A percentile compares a stretch with the other conserved stretches of the same genome.
Conservation (phyloP, 2,888 invertebrate species). For the Limnephilus lunatus region DNA sequence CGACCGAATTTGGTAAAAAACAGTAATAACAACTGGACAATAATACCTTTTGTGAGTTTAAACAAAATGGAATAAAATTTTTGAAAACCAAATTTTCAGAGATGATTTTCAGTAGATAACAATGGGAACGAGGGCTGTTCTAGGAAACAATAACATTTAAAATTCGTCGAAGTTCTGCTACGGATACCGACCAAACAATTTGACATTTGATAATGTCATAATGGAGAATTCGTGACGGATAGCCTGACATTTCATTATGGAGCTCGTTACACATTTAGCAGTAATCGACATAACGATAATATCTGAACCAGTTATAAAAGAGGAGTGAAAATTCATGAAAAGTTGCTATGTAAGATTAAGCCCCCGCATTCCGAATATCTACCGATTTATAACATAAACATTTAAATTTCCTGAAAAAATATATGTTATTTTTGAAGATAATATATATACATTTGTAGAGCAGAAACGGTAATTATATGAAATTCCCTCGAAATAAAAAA, state of each 20-base stretch:
- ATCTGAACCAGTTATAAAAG: neutral
- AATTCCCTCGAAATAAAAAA: too few species aligned
- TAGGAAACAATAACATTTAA: neutral
- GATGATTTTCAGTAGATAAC: neutral
- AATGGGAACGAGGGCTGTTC: neutral
- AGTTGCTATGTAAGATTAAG: neutral
- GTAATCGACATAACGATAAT: constrained; percentile 5
- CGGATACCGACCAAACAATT: neutral
- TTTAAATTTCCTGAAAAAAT: too few species aligned
- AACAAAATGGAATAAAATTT: neutral
- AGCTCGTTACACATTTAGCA: constrained; percentile 6
- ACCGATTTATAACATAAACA: too few species aligned
- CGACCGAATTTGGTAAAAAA: neutral
- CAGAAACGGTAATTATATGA: too few species aligned
- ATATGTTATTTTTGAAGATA: too few species aligned
- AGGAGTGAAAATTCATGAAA: neutral
- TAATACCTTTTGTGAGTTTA: neutral
- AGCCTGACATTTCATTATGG: neutral
- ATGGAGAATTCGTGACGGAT: constrained; percentile 27
- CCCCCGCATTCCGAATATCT: too few species aligned
- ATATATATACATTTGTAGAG: too few species aligned
- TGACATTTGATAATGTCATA: constrained; percentile 34
- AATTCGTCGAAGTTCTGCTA: constrained; percentile 12
- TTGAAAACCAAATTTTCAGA: neutral
- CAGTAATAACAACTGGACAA: neutral